Percentiles rank a stretch among this genome's conserved stretches.
Conservation (phyloP, 2,888 invertebrate species). For the Amphipyra berbera region DNA sequence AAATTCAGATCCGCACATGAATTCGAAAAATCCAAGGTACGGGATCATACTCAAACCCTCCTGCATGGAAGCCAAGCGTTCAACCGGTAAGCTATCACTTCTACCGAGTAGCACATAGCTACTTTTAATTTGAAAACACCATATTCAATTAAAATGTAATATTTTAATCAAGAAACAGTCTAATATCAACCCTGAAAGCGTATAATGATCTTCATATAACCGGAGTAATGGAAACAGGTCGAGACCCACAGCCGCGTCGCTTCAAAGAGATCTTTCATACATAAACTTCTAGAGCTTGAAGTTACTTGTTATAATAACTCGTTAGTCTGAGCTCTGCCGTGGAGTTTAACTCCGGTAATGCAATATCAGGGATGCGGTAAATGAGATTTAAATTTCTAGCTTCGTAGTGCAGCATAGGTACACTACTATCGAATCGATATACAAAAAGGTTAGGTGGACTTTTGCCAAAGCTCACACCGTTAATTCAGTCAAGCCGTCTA, state of each 20-base stretch:
- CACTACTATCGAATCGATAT: too few species aligned
- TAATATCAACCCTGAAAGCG: constrained; percentile 32
- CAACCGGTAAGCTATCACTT: too few species aligned
- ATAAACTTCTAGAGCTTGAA: constrained; percentile 29
- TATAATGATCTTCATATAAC: constrained; percentile 38
- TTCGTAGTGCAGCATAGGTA: constrained; percentile 2
- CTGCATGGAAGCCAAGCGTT: too few species aligned
- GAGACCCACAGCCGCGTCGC: constrained; percentile 19
- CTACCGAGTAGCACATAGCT: too few species aligned
- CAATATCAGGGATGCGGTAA: constrained; percentile 17
- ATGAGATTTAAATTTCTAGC: constrained; percentile 11
- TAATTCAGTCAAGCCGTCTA: too few species aligned
- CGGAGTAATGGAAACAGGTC: constrained; percentile 41
- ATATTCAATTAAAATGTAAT: too few species aligned
- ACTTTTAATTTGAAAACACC: background rate
- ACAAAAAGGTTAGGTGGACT: too few species aligned
- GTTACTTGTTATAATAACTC: constrained; percentile 19
- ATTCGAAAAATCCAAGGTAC: too few species aligned
- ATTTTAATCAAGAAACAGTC: constrained; percentile 29
- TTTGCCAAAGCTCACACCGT: too few species aligned
- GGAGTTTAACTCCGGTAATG: constrained; percentile 1
- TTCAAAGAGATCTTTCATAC: constrained; percentile 49
- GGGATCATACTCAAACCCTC: too few species aligned
- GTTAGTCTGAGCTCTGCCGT: constrained; percentile 21
- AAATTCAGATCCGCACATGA: too few species aligned